Base-by-base conservation (phyloP, 30 jellyfish, hydroid and myxozoan species). In the Clytia hemisphaerica region DNA sequence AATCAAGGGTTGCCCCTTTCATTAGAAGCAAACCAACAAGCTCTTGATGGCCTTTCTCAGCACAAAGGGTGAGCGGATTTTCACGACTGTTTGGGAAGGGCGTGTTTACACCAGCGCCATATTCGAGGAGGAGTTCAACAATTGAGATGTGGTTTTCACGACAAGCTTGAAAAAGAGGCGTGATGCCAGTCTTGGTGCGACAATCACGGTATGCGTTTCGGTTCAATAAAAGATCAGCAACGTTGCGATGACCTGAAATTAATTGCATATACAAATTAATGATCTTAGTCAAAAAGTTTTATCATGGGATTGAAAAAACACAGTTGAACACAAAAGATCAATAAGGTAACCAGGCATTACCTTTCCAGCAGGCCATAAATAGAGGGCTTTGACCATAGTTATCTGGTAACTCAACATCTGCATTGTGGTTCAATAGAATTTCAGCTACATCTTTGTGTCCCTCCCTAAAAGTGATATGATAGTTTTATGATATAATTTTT, bases 321-420 rank as follows among this genome's bases (percentile, higher is more conserved):
- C 10, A 14, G 28, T 14, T 14, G 30, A 51, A 16, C 16, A 14
- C 15, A 31, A 16, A 51, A 51, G 0, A 51, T 19, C 5, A 22
- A 15, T 31, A 6, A 47, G 16, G n/a, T 19, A 9, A 72, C 57
- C 21, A 6, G 4, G 34, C 30, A 45, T 18, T 16, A 88, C 97
- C 97, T 88, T 88, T 88, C 97, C 97, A 88, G 44, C 97, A 88
- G 6, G 97, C 97, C 97, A 88, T 88, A 48, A 88, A 88, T 15
- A 88, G 81, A 0, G 97, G 97, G 63, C 97, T 88, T 48, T 88
- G 97, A 18, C 97, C 97, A 46, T 88, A 88, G 61, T 88, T 88
- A 49, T 88, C 97, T 1, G 97, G 97, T 9, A 88, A 67, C 60
- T 88, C 97, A 12, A 88, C 97, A 74, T 88, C 97, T 2, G 97